Evolutionary conservation across 2,113 vertebrate species (phyloP), one percentile per base, ranked within the genome.

Genomic region (Thymallus thymallus): DNA sequence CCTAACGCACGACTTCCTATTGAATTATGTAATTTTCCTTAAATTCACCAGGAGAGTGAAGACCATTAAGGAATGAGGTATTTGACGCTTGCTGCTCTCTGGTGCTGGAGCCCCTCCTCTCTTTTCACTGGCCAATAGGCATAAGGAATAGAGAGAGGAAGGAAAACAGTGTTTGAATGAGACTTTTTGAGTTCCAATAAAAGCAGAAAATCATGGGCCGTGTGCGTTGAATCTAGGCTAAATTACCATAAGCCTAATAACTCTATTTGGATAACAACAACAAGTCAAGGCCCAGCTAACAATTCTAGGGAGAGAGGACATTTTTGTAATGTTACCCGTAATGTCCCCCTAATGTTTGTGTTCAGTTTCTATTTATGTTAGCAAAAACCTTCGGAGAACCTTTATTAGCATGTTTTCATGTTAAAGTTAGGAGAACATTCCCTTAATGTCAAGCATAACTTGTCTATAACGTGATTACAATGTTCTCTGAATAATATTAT

Each of bases 1-100:
- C 67, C 75, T 80, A 88, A 90, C 84, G 76, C 73, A 84, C 82
- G 71, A 83, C 88, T 89, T 91, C 87, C 88, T 88, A 88, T 88
- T 88, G 26, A 88, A 90, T 91, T 87, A 90, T 81, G 74, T 68
- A 72, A 89, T 85, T 86, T 88, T 35, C 69, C 68, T 16, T 7
- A 71, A 69, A 58, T 78, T 78, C 68, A 75, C 23, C 14, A 74
- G 78, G 24, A 75, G 69, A 86, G 79, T 60, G 74, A n/a, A 0
- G 62, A 26, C 13, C 35, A 69, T 74, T 70, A 3, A 41, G 10
- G 2, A 77, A 81, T 74, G 64, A 85, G 82, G 35, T 12, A 9
- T 2, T 41, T 41, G 35, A 10, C 35, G 35, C 35, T 41, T 12
- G 9, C 7, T 41, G 2, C 35, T 41, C 35, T 41, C 35, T 41